These are phyloP conservation scores for Ericerus pela DNA, from an alignment of 1,140 invertebrate species.

Conservation along the genomic window DNA sequence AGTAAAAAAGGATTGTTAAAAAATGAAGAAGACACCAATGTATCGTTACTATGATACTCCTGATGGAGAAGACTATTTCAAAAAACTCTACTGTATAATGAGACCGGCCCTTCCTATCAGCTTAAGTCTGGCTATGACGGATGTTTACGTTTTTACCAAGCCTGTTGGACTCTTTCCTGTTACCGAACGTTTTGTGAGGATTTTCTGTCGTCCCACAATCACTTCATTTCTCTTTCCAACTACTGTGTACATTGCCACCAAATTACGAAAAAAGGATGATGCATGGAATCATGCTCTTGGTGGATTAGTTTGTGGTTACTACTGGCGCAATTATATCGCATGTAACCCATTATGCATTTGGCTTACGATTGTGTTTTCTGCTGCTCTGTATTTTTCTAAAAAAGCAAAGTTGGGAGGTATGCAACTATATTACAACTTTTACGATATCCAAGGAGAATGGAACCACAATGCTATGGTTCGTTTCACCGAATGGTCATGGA, in stretches of 20 bases:
- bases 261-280: background rate
- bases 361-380: no score
- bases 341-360: no score
- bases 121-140: background rate
- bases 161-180: background rate
- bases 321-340: no score
- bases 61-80: background rate
- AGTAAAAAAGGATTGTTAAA: no score
- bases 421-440: no score
- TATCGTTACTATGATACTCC: conserved; percentile 1
- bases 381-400: no score
- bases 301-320: background rate
- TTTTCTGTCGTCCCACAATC: background rate
- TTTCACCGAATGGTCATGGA: no score
- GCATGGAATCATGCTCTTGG: background rate
- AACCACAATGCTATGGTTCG: no score
- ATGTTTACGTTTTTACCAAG: background rate
- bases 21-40: background rate
- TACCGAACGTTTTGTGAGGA: background rate
- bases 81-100: background rate
- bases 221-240: background rate
- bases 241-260: background rate
- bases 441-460: no score
- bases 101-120: background rate
- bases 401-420: no score